These are phyloP conservation scores for Tetraodon nigroviridis DNA, from an alignment of 2,113 vertebrate genomes.

Conservation along the genomic window DNA sequence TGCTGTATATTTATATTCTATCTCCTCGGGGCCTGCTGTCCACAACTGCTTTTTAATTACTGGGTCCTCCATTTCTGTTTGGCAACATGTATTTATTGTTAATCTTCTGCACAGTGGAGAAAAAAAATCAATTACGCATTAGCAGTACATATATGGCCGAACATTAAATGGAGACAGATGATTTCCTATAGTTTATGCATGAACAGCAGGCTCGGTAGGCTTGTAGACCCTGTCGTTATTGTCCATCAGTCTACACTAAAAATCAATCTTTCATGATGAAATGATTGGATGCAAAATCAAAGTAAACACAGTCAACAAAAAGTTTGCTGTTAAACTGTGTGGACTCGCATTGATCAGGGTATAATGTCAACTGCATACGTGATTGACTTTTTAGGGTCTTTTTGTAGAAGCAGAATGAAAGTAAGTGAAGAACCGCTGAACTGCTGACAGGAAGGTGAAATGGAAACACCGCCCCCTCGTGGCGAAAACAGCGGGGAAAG, in stretches of 20 bases:
- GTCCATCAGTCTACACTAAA: no score
- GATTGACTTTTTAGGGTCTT: conserved; percentile 8
- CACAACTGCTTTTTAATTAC: conserved; percentile 18
- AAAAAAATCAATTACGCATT: not conserved
- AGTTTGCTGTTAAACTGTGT: conserved; percentile 1
- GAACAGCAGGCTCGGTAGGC: no score
- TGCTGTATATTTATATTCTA: conserved; percentile 37
- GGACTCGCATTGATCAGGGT: conserved; percentile 9
- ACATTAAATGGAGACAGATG: no score
- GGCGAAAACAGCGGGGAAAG: conserved; percentile 9
- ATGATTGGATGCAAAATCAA: conserved; percentile 8
- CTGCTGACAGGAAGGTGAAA: conserved; percentile 21
- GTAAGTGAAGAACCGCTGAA: no score
- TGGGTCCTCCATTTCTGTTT: not conserved
- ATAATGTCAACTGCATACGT: conserved; percentile 6
- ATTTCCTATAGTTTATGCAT: no score
- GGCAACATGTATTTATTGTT: conserved; percentile 6
- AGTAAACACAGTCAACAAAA: not conserved
- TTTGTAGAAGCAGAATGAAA: conserved; percentile 6
- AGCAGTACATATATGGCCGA: no score
- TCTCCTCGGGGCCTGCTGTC: conserved; percentile 13
- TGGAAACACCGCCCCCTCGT: conserved; percentile 63
- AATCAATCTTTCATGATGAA: conserved; percentile 18
- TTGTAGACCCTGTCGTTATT: no score
- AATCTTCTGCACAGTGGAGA: not conserved